Conservation (phyloP, 2,113 vertebrate species). For the Gracilinanus agilis region DNA sequence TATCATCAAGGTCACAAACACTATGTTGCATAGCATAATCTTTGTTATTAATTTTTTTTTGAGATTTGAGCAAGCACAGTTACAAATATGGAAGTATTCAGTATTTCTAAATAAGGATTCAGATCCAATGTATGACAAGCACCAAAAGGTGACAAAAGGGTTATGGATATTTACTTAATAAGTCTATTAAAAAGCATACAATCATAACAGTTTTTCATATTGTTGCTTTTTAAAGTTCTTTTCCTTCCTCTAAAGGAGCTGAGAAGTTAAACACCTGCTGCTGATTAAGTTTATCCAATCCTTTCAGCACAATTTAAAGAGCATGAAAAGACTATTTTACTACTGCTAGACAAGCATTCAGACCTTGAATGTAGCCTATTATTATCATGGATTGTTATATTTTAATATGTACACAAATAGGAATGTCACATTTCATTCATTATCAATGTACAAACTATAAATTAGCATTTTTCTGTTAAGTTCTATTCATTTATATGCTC, state of each 20-base stretch:
- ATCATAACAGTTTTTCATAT: constrained; percentile 13
- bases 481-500: constrained; percentile 28
- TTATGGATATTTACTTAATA: background rate
- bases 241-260: background rate
- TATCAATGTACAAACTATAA: constrained; percentile 24
- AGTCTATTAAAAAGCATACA: constrained; percentile 47
- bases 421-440: constrained; percentile 47
- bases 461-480: constrained; percentile 12
- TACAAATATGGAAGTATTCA: background rate
- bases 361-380: constrained; percentile 31
- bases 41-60: background rate
- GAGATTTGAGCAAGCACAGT: background rate
- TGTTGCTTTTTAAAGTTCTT: constrained; percentile 36
- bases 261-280: background rate
- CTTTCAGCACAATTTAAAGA: constrained; percentile 52
- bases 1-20: background rate
- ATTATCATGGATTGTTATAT: constrained; percentile 19
- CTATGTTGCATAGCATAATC: background rate
- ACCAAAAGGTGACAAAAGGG: background rate
- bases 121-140: background rate
- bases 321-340: constrained; percentile 46
- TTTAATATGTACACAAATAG: constrained; percentile 51
- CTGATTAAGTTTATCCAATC: constrained; percentile 31
- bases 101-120: background rate
- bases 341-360: constrained; percentile 25